A percentile compares a stretch with the other conserved stretches of the same genome.
Evolutionary conservation across 92 coral and sea anemone genomes (phyloP).

Genomic region (Ricordea florida): DNA sequence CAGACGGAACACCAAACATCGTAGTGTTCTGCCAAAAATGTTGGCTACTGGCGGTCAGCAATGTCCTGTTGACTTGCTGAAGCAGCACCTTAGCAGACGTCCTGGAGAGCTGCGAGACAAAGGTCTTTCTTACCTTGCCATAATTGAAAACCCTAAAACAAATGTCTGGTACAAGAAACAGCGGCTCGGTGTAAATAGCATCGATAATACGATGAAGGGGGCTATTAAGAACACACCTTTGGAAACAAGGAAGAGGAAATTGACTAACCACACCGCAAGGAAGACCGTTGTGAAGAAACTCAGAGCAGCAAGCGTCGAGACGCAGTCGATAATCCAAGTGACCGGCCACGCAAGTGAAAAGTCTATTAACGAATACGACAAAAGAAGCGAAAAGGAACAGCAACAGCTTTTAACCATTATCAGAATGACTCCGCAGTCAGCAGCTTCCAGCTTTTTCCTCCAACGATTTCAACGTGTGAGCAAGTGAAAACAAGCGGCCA

Average conservation of each 20-base stretch:
- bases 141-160: neutral
- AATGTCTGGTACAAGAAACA: slow-evolving; percentile 20
- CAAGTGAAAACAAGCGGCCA: neutral
- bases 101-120: slow-evolving; percentile 14
- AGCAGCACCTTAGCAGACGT: slow-evolving; percentile 35
- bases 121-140: slow-evolving; percentile 27
- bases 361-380: slow-evolving; percentile 30
- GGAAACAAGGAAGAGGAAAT: neutral
- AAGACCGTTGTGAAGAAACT: slow-evolving; percentile 40
- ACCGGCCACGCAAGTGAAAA: slow-evolving; percentile 39
- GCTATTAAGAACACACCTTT: neutral
- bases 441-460: neutral
- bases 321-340: slow-evolving; percentile 27
- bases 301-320: slow-evolving; percentile 27
- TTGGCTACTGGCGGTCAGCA: slow-evolving; percentile 28
- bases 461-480: neutral
- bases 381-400: slow-evolving; percentile 20
- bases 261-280: slow-evolving; percentile 41
- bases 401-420: slow-evolving; percentile 19
- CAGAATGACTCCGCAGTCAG: neutral
- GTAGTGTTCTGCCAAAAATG: slow-evolving; percentile 32
- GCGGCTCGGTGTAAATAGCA: slow-evolving; percentile 10
- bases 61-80: slow-evolving; percentile 22
- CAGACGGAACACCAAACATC: slow-evolving; percentile 28
- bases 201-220: neutral